A percentile compares a stretch with the other conserved stretches of the same genome.
Evolutionary conservation across 2,888 invertebrate genomes (phyloP).

Genomic region (Rhopalosiphum nymphaeae): DNA sequence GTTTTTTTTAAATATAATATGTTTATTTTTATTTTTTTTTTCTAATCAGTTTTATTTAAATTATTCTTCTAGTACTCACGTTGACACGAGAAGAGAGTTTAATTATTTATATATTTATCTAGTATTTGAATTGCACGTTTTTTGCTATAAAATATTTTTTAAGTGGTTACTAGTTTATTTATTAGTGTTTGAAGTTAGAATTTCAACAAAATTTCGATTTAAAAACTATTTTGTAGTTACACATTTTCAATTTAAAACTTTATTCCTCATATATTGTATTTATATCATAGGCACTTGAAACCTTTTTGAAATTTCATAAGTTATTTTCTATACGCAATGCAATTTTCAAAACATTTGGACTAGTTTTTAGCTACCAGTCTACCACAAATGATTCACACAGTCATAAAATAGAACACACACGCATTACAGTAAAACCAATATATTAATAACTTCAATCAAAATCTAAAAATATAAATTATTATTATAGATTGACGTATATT

Average conservation of each 20-base stretch:
- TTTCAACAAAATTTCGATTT: background rate
- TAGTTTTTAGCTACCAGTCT: background rate
- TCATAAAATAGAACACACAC: background rate
- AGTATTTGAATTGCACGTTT: background rate
- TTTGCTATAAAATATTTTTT: too few species aligned
- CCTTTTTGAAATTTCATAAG: background rate
- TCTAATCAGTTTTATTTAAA: background rate
- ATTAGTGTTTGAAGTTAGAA: background rate
- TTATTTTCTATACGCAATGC: background rate
- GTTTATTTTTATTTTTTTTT: background rate
- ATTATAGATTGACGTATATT: background rate
- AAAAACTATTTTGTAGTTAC: background rate
- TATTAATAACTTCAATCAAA: background rate
- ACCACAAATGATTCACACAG: too few species aligned
- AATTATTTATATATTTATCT: background rate
- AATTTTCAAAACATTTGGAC: background rate
- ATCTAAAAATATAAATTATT: background rate
- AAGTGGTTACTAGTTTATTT: background rate
- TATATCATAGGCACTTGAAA: background rate
- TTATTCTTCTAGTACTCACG: background rate
- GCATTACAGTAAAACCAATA: background rate
- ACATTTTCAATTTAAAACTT: background rate
- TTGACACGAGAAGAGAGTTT: background rate
- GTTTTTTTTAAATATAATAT: background rate
- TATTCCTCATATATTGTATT: background rate